Base-by-base conservation (phyloP, 2,113 vertebrate genomes). In the Trichomycterus rosablanca region DNA sequence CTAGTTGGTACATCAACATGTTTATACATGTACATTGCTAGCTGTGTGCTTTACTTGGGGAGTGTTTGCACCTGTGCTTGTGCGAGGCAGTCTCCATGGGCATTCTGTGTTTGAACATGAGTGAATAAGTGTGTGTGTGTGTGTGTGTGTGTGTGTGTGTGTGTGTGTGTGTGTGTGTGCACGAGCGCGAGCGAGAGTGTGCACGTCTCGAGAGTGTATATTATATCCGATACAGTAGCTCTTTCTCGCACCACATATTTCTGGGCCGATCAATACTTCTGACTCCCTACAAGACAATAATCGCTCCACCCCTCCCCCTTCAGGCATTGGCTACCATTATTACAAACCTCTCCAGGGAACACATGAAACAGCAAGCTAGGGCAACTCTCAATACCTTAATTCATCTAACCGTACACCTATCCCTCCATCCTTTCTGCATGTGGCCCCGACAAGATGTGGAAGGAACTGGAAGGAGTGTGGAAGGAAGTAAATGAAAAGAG, bases 231-330 rank as follows among this genome's bases (percentile, higher is more conserved):
- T 91, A 92, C 89, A 87, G 87, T 88, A 88, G 85, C 90, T 92
- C 90, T 92, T 93, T 93, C 87, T 89, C 87, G 88, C 85, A 88
- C 87, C 91, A 93, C 92, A 93, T 93, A 94, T 94, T 94, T 94
- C 91, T 93, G 89, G 70, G 86, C 81, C 82, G 90, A 94, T 94
- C 92, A 89, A 94, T 94, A 87, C 85, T 87, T 93, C 91, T 91
- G 91, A 93, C 92, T 94, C 92, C 91, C 91, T 89, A 94, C 92
- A 92, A 94, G 91, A 93, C 91, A 93, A 93, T 93, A 94, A 94
- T 93, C 90, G 89, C 90, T 85, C 85, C 86, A 82, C 89, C 87
- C 88, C 84, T 85, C 86, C 84, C 63, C 65, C 62, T 44, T 63
- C 56, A 65, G 58, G 56, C 62, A 79, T 79, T 11, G 64, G 63